Evolutionary conservation across 2,797 vertebrate species (phyloP).

Genomic region (Onychomys leucogaster): DNA sequence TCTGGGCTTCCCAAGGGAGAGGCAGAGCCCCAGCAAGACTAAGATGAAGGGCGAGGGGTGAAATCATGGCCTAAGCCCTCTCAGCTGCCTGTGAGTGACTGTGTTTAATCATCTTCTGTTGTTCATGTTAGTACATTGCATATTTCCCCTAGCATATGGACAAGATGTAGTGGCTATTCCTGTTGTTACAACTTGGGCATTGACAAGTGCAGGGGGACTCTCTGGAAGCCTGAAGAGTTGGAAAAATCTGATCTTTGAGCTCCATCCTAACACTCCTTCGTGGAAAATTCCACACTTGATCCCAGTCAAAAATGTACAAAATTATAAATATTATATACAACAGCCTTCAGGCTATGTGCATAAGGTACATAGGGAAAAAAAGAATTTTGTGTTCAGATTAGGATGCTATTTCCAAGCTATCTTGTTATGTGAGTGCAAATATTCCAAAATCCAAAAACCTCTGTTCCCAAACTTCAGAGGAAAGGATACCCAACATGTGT

Average conservation of each 20-base stretch:
- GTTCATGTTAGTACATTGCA: neutral
- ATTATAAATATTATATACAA: neutral
- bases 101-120: neutral
- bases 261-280: neutral
- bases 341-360: neutral
- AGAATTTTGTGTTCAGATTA: neutral
- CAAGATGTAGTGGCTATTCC: neutral
- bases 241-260: too few relatives aligned
- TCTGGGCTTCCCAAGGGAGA: neutral
- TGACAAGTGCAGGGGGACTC: neutral
- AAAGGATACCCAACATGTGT: neutral
- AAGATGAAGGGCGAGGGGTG: neutral
- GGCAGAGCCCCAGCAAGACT: neutral
- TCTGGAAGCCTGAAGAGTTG: neutral
- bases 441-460: neutral
- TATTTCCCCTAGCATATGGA: neutral
- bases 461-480: neutral
- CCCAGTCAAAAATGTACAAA: neutral
- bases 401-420: neutral
- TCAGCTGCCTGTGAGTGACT: too few relatives aligned
- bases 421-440: neutral
- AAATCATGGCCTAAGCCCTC: rapidly evolving
- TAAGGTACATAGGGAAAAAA: neutral
- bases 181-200: neutral
- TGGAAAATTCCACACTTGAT: neutral